Evolutionary conservation across 2,888 invertebrate species (phyloP).

Genomic region (Psylliodes chrysocephalus): DNA sequence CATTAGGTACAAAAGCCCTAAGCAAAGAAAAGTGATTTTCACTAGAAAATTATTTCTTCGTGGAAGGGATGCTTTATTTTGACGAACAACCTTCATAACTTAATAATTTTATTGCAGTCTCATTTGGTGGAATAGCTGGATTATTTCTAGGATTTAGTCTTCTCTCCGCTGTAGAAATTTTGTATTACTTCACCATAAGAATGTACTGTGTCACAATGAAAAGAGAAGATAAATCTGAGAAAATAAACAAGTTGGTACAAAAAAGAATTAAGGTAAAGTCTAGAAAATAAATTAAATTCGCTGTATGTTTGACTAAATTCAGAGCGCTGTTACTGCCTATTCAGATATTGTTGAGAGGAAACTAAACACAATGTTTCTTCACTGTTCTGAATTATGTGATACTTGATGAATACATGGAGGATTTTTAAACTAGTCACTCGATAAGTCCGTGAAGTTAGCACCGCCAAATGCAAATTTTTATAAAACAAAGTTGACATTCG

Average conservation of each 20-base stretch:
- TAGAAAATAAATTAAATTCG: no score
- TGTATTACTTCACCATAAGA: constrained; percentile 81
- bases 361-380: no score
- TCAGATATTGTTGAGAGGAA: not conserved
- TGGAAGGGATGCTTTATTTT: no score
- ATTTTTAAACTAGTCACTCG: not conserved
- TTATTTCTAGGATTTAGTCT: constrained; percentile 80
- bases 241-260: not conserved
- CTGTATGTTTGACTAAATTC: no score
- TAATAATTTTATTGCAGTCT: constrained; percentile 64
- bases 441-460: no score
- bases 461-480: no score
- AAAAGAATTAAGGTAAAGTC: not conserved
- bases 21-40: no score
- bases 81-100: no score
- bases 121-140: constrained; percentile 74
- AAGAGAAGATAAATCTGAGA: constrained; percentile 57
- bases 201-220: constrained; percentile 72
- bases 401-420: not conserved
- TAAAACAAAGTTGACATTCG: no score
- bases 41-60: no score
- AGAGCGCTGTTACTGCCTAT: no score
- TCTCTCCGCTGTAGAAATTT: constrained; percentile 78
- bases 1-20: no score
- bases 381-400: not conserved